These are phyloP conservation scores for Forbesichthys papilliferus DNA, from an alignment of 2,113 vertebrate genomes.

Conservation along the genomic window DNA sequence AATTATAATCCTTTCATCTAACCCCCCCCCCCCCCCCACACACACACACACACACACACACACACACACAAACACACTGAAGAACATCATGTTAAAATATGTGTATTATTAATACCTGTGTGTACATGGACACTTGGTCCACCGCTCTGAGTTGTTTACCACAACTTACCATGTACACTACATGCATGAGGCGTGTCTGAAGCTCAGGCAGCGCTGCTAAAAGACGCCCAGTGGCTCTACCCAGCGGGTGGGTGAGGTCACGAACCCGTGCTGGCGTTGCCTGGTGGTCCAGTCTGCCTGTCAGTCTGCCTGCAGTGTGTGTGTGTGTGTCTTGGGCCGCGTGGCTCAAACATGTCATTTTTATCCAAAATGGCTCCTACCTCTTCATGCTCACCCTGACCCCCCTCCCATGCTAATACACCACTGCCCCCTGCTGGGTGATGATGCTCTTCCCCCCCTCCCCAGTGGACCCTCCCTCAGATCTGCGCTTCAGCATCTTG, in stretches of 20 bases:
- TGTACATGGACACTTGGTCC: slow-evolving; percentile 92
- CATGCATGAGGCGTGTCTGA: slow-evolving; percentile 84
- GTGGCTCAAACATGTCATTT: slow-evolving; percentile 91
- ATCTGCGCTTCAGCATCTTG: slow-evolving; percentile 96
- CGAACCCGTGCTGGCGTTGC: too few species aligned
- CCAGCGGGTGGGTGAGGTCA: too few species aligned
- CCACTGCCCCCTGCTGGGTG: slow-evolving; percentile 52
- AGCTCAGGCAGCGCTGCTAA: not conserved
- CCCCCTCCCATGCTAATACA: slow-evolving; percentile 53
- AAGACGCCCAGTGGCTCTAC: too few species aligned
- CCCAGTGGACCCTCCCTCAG: slow-evolving; percentile 90
- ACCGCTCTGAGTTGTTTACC: slow-evolving; percentile 84
- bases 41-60: too few species aligned
- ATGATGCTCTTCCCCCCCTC: slow-evolving; percentile 57
- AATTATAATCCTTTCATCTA: too few species aligned
- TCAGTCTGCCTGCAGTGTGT: not conserved
- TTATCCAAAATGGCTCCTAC: slow-evolving; percentile 81
- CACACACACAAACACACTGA: slow-evolving; percentile 53
- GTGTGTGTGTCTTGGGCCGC: slow-evolving; percentile 88
- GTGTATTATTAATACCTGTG: slow-evolving; percentile 68
- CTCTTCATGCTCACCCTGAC: slow-evolving; percentile 80
- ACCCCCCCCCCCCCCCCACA: too few species aligned
- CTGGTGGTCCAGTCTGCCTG: too few species aligned
- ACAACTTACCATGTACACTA: slow-evolving; percentile 88
- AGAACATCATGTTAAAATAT: slow-evolving; percentile 95